phyloP scores from a whole-genome alignment of 64 coral and sea anemone species.

The Stylophora pistillata region DNA sequence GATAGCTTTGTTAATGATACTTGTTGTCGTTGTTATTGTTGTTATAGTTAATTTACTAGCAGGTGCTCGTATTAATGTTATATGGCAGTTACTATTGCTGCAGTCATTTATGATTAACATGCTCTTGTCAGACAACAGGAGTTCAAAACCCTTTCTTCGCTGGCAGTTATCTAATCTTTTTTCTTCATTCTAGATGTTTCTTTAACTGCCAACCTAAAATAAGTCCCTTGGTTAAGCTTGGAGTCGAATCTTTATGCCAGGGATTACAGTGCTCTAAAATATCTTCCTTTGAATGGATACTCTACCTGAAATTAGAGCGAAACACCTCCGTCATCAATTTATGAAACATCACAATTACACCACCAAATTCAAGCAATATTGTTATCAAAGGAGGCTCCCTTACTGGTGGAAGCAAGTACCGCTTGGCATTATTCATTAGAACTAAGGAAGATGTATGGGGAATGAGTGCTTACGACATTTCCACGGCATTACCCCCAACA shows the following conservation, averaged over 20 bases:
- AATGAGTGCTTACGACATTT: background rate
- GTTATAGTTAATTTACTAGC: too few species aligned
- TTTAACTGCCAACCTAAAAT: background rate
- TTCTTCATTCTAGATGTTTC: background rate
- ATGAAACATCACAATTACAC: background rate
- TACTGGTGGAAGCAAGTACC: background rate
- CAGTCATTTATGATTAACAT: too few species aligned
- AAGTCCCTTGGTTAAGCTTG: background rate
- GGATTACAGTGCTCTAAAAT: background rate
- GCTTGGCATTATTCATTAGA: background rate
- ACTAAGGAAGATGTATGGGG: background rate
- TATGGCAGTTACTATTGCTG: too few species aligned
- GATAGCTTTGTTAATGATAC: too few species aligned
- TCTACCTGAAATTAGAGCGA: background rate
- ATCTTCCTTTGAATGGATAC: background rate
- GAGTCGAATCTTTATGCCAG: background rate
- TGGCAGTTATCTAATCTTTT: too few species aligned
- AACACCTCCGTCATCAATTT: background rate
- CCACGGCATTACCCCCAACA: background rate
- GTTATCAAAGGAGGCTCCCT: slow-evolving; percentile 9
- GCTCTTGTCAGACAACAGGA: too few species aligned
- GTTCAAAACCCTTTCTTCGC: too few species aligned
- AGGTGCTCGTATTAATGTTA: too few species aligned
- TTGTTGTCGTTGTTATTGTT: too few species aligned
- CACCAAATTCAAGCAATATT: background rate